phyloP scores from a whole-genome alignment of 2,888 invertebrate species.

The Micoletzkya japonica region DNA sequence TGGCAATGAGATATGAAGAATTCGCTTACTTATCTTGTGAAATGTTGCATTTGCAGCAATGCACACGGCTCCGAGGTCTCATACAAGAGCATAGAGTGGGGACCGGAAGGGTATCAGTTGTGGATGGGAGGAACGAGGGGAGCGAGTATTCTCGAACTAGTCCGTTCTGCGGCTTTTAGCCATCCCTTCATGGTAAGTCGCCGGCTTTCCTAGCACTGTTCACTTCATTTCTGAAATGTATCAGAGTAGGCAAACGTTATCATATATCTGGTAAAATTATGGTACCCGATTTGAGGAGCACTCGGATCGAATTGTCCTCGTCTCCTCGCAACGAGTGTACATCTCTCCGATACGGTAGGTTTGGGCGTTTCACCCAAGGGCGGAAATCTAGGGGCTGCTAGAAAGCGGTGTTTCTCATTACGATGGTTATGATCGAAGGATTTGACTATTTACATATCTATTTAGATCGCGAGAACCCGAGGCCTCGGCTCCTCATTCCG shows the following conservation, averaged over 20 bases:
- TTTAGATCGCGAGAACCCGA: slow-evolving; percentile 32
- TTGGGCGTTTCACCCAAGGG: no score
- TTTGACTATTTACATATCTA: not conserved
- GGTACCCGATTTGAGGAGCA: slow-evolving; percentile 50
- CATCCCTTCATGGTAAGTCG: slow-evolving; percentile 46
- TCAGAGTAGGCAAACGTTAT: not conserved
- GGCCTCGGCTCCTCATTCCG: slow-evolving; percentile 58
- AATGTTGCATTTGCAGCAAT: not conserved
- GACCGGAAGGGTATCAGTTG: slow-evolving; percentile 66
- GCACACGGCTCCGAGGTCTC: not conserved
- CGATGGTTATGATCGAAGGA: no score
- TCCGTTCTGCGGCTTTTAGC: slow-evolving; percentile 36
- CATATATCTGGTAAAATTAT: not conserved
- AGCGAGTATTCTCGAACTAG: slow-evolving; percentile 40
- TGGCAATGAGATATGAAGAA: no score
- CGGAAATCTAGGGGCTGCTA: no score
- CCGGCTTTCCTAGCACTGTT: not conserved
- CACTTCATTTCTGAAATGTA: not conserved
- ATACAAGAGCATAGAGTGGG: slow-evolving; percentile 60
- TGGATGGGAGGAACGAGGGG: slow-evolving; percentile 74
- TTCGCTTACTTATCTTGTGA: no score
- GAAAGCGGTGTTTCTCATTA: no score
- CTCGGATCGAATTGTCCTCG: slow-evolving; percentile 49
- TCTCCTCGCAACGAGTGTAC: slow-evolving; percentile 45
- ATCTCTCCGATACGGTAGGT: slow-evolving; percentile 35